A percentile compares a stretch with the other conserved stretches of the same genome.
Conservation (phyloP, 1,140 invertebrate genomes). For the Telenomus remus region DNA sequence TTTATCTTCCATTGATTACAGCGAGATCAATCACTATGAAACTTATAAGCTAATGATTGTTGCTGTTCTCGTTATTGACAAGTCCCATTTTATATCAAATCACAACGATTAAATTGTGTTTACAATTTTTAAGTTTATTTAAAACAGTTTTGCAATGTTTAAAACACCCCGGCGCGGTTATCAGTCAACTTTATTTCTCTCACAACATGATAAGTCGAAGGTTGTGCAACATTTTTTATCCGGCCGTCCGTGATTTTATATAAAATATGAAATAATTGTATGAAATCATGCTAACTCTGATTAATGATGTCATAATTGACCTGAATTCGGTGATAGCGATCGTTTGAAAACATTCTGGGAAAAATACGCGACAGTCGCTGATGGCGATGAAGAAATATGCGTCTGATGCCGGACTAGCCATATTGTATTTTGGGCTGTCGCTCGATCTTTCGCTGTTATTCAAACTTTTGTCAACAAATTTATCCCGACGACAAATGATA, state of each 20-base stretch:
- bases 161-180: conserved; percentile 8
- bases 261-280: conserved; percentile 32
- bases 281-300: conserved; percentile 28
- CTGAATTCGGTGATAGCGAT: conserved; percentile 38
- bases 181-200: conserved; percentile 18
- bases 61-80: conserved; percentile 4
- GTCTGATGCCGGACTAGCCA: background rate
- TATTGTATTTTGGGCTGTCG: too few relatives aligned
- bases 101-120: conserved; percentile 35
- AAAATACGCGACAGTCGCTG: background rate
- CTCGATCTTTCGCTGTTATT: too few relatives aligned
- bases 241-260: conserved; percentile 9
- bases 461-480: too few relatives aligned
- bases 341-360: conserved; percentile 11
- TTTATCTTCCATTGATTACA: too few relatives aligned
- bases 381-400: background rate
- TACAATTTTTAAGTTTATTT: conserved; percentile 26
- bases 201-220: conserved; percentile 41
- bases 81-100: conserved; percentile 4
- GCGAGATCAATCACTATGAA: too few relatives aligned
- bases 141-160: conserved; percentile 38
- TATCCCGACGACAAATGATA: too few relatives aligned
- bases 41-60: background rate
- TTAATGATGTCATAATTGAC: conserved; percentile 44
- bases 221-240: conserved; percentile 29